phyloP scores from a whole-genome alignment of 2,888 invertebrate genomes.

The Harmothoe impar region DNA sequence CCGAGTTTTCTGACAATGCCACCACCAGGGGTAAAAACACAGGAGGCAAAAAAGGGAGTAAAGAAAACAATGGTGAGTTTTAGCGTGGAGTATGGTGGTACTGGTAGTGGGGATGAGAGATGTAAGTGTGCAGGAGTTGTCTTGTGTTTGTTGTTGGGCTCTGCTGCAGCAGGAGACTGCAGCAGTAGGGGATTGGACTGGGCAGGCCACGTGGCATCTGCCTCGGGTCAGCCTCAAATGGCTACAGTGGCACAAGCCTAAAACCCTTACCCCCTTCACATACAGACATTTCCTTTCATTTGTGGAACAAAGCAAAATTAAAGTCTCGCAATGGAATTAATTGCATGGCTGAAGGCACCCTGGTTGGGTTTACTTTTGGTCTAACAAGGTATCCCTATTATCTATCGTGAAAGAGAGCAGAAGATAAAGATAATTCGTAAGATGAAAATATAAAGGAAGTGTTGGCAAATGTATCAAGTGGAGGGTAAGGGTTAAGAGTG shows the following conservation, averaged over 20 bases:
- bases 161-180: background rate
- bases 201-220: constrained; percentile 29
- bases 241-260: constrained; percentile 33
- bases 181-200: constrained; percentile 6
- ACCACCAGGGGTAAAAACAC: background rate
- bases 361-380: too few relatives aligned
- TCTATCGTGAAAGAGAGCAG: too few relatives aligned
- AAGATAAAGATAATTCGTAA: too few relatives aligned
- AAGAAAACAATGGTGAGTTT: constrained; percentile 39
- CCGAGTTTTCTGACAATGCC: background rate
- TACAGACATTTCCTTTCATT: background rate
- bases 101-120: background rate
- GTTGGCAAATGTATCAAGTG: background rate
- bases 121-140: constrained; percentile 29
- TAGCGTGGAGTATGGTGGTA: background rate
- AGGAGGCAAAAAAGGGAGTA: background rate
- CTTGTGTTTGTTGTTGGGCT: constrained; percentile 46
- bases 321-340: too few relatives aligned
- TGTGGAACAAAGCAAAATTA: background rate
- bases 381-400: too few relatives aligned
- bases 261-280: background rate
- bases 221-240: constrained; percentile 50
- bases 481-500: constrained; percentile 43
- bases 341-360: too few relatives aligned
- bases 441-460: background rate